Evolutionary conservation across 2,113 vertebrate species (phyloP).

Genomic region (Cottus gobio): DNA sequence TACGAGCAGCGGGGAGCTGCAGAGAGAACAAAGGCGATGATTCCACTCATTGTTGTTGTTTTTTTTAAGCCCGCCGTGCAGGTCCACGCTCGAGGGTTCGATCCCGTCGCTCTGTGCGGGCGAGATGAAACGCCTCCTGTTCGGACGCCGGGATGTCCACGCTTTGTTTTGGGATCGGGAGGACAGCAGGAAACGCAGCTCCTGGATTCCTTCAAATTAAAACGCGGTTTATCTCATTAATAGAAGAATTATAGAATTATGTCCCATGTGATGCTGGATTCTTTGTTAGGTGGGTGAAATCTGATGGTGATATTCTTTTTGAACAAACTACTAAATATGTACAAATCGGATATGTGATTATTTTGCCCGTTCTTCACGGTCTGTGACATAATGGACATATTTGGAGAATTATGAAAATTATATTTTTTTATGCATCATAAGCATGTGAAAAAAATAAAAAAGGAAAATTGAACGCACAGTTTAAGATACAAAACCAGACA

Average conservation of each 20-base stretch:
- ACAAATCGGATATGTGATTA: too few relatives aligned
- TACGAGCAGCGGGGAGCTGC: constrained; percentile 57
- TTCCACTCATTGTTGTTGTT: constrained; percentile 39
- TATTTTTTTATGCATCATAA: background rate
- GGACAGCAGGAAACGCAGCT: background rate
- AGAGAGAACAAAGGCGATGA: constrained; percentile 61
- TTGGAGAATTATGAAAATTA: background rate
- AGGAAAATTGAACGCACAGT: background rate
- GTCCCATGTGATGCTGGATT: background rate
- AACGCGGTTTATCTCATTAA: too few relatives aligned
- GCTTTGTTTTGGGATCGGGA: background rate
- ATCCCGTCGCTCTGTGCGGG: constrained; percentile 44
- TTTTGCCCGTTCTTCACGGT: too few relatives aligned
- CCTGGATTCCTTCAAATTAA: too few relatives aligned
- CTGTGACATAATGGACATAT: background rate
- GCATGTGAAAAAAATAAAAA: background rate
- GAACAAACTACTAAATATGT: background rate
- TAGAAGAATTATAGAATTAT: too few relatives aligned
- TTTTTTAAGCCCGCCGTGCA: background rate
- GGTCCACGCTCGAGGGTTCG: background rate
- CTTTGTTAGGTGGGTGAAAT: too few relatives aligned
- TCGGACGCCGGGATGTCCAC: too few relatives aligned
- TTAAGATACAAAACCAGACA: too few relatives aligned
- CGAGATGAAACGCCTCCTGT: background rate
- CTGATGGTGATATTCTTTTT: background rate